Evolutionary conservation across 2,113 vertebrate species (phyloP), one percentile per base, ranked within the genome.

Genomic region (Limnothrissa miodon): DNA sequence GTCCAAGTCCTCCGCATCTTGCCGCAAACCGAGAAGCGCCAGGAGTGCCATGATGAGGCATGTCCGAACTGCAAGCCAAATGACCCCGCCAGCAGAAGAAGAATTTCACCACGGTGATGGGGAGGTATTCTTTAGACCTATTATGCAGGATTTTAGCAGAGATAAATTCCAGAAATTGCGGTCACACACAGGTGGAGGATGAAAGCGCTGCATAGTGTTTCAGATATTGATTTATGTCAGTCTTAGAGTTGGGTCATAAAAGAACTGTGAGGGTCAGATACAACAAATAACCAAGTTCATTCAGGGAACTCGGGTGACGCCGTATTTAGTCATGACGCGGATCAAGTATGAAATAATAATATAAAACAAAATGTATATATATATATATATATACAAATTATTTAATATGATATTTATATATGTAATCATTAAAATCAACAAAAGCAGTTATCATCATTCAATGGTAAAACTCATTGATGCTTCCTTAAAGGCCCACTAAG

Each of bases 1-100:
- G 83, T 80, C 79, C 39, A 25, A 79, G 15, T 15, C 46, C 80
- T 74, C 59, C 59, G 59, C 59, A 29, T 33, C 25, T n/a, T 33
- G 29, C 33, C 11, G 10, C 66, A 15, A n/a, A 17, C 66, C 51
- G 5, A 4, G 66, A 2, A 74, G 13, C 29, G 5, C 66, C 13
- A 33, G 15, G 66, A 15, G 25, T 29, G 29, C 29, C 25, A 5
- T 15, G 66, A 74, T 74, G 66, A 74, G 66, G 66, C 66, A 74
- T 74, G 66, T 74, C 66, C 13, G 25, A 74, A 29, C 29, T 17
- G 66, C 66, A 29, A 36, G 66, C 66, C 66, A 74, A 74, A 74
- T 36, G 29, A 74, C 66, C 29, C 21, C n/a, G 9, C 59, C 10
- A 25, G 0, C 51, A 19, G 51, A 21, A 56, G 36, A 66, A 74